These are phyloP conservation scores for Pterocles burchelli DNA, from an alignment of 2,113 vertebrate species.

Conservation along the genomic window DNA sequence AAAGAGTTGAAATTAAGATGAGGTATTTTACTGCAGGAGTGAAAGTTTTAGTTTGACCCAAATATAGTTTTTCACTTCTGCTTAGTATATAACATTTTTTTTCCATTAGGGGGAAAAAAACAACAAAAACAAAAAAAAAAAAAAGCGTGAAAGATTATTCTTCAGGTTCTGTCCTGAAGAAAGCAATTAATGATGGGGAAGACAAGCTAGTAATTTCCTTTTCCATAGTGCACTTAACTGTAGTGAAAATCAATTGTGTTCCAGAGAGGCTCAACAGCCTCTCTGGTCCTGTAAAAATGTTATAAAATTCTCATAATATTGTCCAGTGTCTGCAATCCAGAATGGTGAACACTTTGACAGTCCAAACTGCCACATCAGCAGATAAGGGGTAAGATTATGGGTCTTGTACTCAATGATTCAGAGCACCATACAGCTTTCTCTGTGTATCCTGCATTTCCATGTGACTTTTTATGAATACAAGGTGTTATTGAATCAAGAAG, in stretches of 20 bases:
- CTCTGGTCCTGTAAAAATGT: not conserved
- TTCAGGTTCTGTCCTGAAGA: not conserved
- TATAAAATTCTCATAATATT: not conserved
- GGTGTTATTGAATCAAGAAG: not conserved
- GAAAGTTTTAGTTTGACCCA: not conserved
- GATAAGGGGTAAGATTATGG: not conserved
- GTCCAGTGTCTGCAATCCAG: not conserved
- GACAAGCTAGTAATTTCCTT: not conserved
- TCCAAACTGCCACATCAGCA: not conserved
- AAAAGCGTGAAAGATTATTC: not conserved
- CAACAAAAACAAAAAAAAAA: too few relatives aligned
- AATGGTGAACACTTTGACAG: not conserved
- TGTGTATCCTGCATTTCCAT: not conserved
- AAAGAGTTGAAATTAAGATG: not conserved
- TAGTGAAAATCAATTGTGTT: not conserved
- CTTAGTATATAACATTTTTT: not conserved
- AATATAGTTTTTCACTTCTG: not conserved
- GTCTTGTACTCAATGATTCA: not conserved
- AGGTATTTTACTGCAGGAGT: not conserved
- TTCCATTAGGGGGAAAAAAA: accelerated
- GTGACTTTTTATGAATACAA: accelerated
- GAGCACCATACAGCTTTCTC: not conserved
- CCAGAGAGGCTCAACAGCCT: not conserved
- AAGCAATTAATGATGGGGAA: not conserved
- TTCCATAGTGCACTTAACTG: not conserved